A percentile compares a stretch with the other conserved stretches of the same genome.
Conservation (phyloP, 2,113 vertebrate genomes). For the Craseonycteris thonglongyai region DNA sequence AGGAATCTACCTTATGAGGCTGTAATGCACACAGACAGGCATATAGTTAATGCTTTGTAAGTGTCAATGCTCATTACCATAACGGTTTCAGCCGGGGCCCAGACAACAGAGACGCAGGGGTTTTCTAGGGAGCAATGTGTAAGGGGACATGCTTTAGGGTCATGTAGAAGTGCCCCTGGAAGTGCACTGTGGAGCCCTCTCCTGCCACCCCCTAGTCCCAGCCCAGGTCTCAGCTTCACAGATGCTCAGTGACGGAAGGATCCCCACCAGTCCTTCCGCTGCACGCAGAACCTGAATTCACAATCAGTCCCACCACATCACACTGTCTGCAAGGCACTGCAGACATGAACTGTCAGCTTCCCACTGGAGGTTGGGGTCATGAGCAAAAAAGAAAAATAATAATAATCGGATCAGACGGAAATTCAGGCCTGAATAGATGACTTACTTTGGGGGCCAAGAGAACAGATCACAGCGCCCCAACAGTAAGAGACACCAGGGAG, state of each 20-base stretch:
- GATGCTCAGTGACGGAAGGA: not conserved
- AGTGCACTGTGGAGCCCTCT: too few relatives aligned
- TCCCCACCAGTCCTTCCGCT: too few relatives aligned
- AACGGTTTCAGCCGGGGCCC: not conserved
- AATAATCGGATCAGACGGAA: not conserved
- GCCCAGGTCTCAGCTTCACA: not conserved
- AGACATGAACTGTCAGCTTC: not conserved
- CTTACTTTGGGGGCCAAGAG: not conserved
- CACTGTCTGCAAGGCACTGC: not conserved
- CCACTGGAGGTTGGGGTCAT: not conserved
- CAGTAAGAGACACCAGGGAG: not conserved
- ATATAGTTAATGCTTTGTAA: not conserved
- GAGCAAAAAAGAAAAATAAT: not conserved
- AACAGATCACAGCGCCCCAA: not conserved
- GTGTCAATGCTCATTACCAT: not conserved
- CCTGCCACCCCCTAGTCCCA: not conserved
- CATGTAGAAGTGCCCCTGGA: accelerated
- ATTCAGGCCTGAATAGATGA: accelerated
- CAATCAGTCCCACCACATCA: not conserved
- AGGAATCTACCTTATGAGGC: too few relatives aligned
- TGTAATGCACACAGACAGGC: accelerated
- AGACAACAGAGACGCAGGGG: accelerated
- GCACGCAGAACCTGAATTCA: not conserved
- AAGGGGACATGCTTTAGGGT: too few relatives aligned
- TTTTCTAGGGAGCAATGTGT: accelerated